phyloP scores from a whole-genome alignment of 1,140 invertebrate genomes.

The Rhysida immarginata region DNA sequence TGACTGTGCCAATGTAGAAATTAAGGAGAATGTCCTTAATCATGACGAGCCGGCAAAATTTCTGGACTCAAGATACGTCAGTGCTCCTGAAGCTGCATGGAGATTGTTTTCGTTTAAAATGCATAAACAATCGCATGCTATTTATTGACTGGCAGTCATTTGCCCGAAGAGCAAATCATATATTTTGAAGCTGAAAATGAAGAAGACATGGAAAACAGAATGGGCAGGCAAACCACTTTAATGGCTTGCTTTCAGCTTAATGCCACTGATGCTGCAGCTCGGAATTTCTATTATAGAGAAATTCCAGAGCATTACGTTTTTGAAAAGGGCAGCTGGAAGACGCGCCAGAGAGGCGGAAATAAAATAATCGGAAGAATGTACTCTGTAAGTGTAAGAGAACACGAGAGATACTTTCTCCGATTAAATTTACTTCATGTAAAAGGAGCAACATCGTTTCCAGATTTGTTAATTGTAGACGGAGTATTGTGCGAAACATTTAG shows the following conservation, averaged over 20 bases:
- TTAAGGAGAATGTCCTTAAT: no score
- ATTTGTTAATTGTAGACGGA: not conserved
- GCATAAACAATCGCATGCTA: not conserved
- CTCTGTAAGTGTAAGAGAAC: not conserved
- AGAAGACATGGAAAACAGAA: not conserved
- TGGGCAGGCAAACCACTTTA: not conserved
- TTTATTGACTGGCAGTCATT: not conserved
- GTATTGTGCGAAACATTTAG: no score
- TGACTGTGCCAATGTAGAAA: slow-evolving; percentile 12
- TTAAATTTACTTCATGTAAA: not conserved
- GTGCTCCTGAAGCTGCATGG: no score
- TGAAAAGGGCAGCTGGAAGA: not conserved
- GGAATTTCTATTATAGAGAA: not conserved
- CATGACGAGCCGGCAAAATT: not conserved
- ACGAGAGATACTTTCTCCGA: not conserved
- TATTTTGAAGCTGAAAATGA: not conserved
- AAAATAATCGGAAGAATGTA: not conserved
- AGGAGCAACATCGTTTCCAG: not conserved
- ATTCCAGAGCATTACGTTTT: not conserved
- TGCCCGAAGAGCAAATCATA: not conserved
- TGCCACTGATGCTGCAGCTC: not conserved
- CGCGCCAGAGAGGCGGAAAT: not conserved
- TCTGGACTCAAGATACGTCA: not conserved
- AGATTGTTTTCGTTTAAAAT: not conserved
- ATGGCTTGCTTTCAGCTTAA: not conserved